Conservation (phyloP, 1,140 invertebrate genomes). For the Procambarus virginalis region DNA sequence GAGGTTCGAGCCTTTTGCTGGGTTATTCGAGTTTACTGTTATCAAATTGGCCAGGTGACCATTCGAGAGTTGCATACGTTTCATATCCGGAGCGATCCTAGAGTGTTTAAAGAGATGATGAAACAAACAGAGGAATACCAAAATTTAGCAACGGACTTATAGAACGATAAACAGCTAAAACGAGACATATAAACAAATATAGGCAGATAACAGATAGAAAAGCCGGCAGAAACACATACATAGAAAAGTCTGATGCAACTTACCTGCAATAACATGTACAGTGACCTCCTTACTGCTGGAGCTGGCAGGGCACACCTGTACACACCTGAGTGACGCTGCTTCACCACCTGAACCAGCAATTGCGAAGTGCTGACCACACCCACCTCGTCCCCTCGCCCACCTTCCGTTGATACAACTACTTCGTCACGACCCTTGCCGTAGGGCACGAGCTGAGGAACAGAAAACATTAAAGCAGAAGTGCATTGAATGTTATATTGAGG, state of each 20-base stretch:
- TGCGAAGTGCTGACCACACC: constrained; percentile 85
- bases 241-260: background rate
- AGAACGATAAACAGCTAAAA: background rate
- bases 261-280: constrained; percentile 82
- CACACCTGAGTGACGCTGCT: constrained; percentile 73
- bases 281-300: constrained; percentile 86
- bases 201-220: background rate
- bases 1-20: no score
- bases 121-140: no score
- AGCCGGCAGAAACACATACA: no score
- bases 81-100: no score
- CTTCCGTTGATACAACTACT: constrained; percentile 80
- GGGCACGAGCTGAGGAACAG: constrained; percentile 71
- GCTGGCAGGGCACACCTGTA: constrained; percentile 89
- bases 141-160: no score
- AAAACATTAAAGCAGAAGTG: background rate
- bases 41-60: no score
- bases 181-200: background rate
- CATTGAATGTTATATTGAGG: background rate
- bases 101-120: no score
- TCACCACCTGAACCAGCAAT: constrained; percentile 85
- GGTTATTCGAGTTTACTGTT: no score
- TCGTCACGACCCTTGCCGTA: constrained; percentile 74
- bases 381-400: constrained; percentile 76
- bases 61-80: no score